Evolutionary conservation across 2,888 invertebrate genomes (phyloP), one percentile per base, ranked within the genome.

Genomic region (Silvanus unidentatus): DNA sequence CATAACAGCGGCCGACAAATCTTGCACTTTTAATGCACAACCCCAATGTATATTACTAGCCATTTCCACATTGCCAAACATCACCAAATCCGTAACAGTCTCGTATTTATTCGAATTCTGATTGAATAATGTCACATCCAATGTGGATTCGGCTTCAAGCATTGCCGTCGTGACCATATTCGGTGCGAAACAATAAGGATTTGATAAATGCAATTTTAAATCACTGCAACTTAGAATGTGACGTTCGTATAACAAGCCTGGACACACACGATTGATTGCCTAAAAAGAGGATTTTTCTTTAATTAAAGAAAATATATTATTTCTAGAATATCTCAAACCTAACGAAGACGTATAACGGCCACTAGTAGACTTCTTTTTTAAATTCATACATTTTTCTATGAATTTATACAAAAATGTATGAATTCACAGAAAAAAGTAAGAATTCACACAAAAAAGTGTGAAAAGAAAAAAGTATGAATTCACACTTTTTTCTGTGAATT

Each of bases 171-270:
- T 66, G 9, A 75, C 57, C 5, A 63, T 53, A 42, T 70, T 69
- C 2, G 73, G 71, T 14, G 68, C 59, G 57, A 72, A 75, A 48
- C 68, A 69, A 48, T 67, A 69, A 0, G 71, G 65, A 9, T 69
- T 64, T 12, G 58, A 58, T 30, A 64, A 59, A 52, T 77, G 72
- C 10, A 58, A 69, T 39, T 73, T 70, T 42, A 82, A 64, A 55
- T 82, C 80, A 37, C 72, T 70, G 10, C 80, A 74, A 62, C 84
- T 84, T 36, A 86, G 69, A 57, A 82, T 75, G 59, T 83, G 81
- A 48, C 78, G 75, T 65, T 85, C 83, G 11, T 83, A 62, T 41
- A 79, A 65, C 58, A 86, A 71, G 10, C 84, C 85, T 1, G 87
- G 86, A 53, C 82, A 81, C 39, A 84, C 77, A 57, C 78, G 77